Conservation (phyloP, 2,797 vertebrate species). For the Arremon aurantiirostris region DNA sequence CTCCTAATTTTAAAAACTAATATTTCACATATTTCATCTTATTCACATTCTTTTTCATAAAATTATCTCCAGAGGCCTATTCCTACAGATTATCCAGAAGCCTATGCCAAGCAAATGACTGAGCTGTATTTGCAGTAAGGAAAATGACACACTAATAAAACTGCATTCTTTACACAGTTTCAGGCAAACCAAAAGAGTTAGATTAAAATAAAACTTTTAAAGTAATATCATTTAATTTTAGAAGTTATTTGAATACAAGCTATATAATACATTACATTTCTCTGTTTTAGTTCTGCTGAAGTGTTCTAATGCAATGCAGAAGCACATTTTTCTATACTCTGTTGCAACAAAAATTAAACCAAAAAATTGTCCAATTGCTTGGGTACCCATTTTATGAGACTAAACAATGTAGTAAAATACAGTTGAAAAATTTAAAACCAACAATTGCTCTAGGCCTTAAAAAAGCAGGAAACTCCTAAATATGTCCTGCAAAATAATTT, state of each 20-base stretch:
- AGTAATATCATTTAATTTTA: background rate
- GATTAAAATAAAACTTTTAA: background rate
- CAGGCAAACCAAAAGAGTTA: background rate
- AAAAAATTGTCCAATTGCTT: background rate
- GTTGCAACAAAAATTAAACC: background rate
- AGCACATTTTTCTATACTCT: background rate
- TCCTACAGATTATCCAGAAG: background rate
- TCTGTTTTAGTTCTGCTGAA: background rate
- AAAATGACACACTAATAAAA: background rate
- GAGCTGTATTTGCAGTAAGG: background rate
- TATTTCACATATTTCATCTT: background rate
- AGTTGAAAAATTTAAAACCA: background rate
- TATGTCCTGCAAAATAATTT: background rate
- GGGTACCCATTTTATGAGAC: background rate
- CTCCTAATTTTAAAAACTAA: background rate
- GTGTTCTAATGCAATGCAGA: background rate
- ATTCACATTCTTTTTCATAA: background rate
- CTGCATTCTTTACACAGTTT: background rate
- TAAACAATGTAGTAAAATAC: background rate
- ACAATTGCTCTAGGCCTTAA: background rate
- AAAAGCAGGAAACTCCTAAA: background rate
- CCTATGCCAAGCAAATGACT: background rate
- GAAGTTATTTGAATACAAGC: background rate
- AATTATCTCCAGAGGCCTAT: background rate
- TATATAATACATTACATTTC: background rate